Conservation (phyloP, 2,888 invertebrate species). For the Norana najaformis region DNA sequence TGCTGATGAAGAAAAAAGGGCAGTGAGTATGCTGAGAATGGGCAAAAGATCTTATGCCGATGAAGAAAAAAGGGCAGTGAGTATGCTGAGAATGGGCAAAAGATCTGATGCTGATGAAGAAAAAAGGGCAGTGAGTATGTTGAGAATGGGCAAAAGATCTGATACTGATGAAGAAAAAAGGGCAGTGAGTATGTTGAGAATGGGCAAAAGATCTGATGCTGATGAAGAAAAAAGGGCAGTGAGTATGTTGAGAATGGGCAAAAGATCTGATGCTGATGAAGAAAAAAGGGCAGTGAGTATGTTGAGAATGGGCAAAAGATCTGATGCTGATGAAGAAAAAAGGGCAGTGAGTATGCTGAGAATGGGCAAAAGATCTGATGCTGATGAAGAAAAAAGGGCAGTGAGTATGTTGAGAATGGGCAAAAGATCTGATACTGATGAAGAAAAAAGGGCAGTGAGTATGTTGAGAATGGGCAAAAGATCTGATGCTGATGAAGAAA, state of each 20-base stretch:
- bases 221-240: slow-evolving; percentile 28
- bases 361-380: slow-evolving; percentile 27
- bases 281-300: slow-evolving; percentile 26
- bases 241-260: slow-evolving; percentile 35
- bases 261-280: background rate
- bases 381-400: slow-evolving; percentile 27
- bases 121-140: slow-evolving; percentile 20
- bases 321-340: slow-evolving; percentile 17
- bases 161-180: background rate
- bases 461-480: slow-evolving; percentile 28
- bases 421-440: background rate
- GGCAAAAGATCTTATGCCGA: background rate
- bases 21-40: slow-evolving; percentile 35
- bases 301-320: slow-evolving; percentile 25
- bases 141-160: slow-evolving; percentile 2
- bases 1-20: slow-evolving; percentile 23
- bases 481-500: background rate
- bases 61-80: slow-evolving; percentile 33
- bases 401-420: slow-evolving; percentile 37
- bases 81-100: slow-evolving; percentile 33
- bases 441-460: slow-evolving; percentile 28
- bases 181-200: slow-evolving; percentile 33
- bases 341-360: slow-evolving; percentile 32
- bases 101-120: background rate
- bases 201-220: slow-evolving; percentile 24